phyloP scores from a whole-genome alignment of 2,113 vertebrate species.

The Loxodonta africana region DNA sequence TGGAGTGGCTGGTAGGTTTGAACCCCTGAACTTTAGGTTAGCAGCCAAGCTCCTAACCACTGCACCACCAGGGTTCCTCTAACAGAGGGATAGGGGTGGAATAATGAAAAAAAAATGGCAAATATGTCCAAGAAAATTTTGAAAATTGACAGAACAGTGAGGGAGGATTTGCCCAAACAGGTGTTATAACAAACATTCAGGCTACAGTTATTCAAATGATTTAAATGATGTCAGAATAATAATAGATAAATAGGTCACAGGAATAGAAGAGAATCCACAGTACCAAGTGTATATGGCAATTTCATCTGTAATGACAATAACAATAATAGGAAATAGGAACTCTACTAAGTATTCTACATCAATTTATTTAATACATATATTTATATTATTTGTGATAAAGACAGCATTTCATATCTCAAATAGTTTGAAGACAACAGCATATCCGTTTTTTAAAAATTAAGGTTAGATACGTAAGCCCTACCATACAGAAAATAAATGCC shows the following conservation, averaged over 20 bases:
- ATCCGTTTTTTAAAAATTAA: slow-evolving; percentile 7
- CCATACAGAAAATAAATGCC: slow-evolving; percentile 40
- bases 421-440: slow-evolving; percentile 4
- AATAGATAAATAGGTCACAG: not conserved
- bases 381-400: slow-evolving; percentile 23
- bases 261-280: not conserved
- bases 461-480: slow-evolving; percentile 13
- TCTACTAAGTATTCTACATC: not conserved
- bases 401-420: not conserved
- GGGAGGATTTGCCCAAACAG: not conserved
- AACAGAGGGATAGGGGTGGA: not conserved
- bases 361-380: not conserved
- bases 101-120: not conserved
- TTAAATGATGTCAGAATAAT: not conserved
- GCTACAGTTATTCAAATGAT: not conserved
- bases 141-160: not conserved
- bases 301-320: not conserved
- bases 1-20: no score
- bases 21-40: no score
- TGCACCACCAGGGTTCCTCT: no score
- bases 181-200: not conserved
- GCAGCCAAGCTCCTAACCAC: no score
- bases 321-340: not conserved
- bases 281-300: not conserved
- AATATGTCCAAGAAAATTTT: not conserved